Percentiles rank a stretch among this genome's conserved stretches.
phyloP scores from a whole-genome alignment of 2,113 vertebrate genomes.

The Carassius auratus region DNA sequence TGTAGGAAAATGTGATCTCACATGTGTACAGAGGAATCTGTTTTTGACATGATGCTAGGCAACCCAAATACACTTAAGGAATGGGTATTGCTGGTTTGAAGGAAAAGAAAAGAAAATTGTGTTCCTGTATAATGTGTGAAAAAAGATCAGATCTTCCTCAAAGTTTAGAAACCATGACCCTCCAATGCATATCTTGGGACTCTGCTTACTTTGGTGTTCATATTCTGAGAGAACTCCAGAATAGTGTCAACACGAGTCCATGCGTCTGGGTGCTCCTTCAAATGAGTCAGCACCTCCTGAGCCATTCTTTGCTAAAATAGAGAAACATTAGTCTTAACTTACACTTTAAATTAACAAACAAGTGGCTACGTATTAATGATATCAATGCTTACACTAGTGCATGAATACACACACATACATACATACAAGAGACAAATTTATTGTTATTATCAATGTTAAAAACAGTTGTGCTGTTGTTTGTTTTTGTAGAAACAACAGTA shows the following conservation, averaged over 20 bases:
- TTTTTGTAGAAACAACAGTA: no score
- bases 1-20: constrained; percentile 18
- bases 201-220: constrained; percentile 99
- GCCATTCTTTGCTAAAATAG: constrained; percentile 96
- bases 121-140: constrained; percentile 8
- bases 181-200: constrained; percentile 65
- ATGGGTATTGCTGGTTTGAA: neutral
- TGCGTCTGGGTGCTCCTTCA: constrained; percentile 98
- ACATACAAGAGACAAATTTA: neutral
- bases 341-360: neutral
- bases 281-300: constrained; percentile 97
- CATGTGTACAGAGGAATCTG: neutral
- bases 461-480: no score
- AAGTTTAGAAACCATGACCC: constrained; percentile 79
- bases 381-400: neutral
- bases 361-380: neutral
- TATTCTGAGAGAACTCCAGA: constrained; percentile 99
- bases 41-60: constrained; percentile 18
- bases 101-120: neutral
- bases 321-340: constrained; percentile 1
- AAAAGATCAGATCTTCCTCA: constrained; percentile 79
- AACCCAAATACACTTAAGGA: neutral
- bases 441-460: no score
- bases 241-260: constrained; percentile 99
- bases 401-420: neutral